Evolutionary conservation across 1,140 invertebrate species (phyloP), one percentile per base, ranked within the genome.

Genomic region (Dreissena rostriformis): DNA sequence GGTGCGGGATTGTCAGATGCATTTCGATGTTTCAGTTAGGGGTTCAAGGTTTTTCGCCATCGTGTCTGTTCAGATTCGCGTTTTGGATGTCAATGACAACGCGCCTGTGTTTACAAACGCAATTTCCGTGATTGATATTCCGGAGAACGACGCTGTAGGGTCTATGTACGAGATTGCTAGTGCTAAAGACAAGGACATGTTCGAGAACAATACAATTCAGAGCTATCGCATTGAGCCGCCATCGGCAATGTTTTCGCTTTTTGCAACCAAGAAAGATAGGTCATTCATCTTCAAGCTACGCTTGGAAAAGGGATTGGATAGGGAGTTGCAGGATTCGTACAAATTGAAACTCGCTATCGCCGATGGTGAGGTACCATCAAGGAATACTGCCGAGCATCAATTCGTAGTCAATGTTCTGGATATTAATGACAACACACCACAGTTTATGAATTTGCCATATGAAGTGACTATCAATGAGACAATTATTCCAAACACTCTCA

Each of bases 381-480:
- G 51, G 22, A 95, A 96, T 80, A 98, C 96, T 17, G 29, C 87
- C 11, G 28, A 29, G 4, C 57, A 5, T 61, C 22, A 19, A 24
- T 52, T 82, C 96, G 97, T 77, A 96, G 97, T 68, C 96, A 97
- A 93, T 97, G 97, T 94, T 97, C 97, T 93, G 97, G 97, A 93
- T 97, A 97, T 72, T 96, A 95, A 98, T 97, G 94, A 98, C 98
- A 89, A 97, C 97, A 90, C 98, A 97, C 19, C 97, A 97, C 93
- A 98, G 97, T 93, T 98, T 97, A 97, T 98, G 97, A 90, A 97
- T 97, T 66, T 17, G 22, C n/a, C 22, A 24, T 86, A 86, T 53
- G 85, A 76, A 65, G 28, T 68, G 0, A 82, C 71, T 49, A 71
- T 87, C 1, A 52, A 74, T 26, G 72, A 85, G 52, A 75, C 73